A percentile compares a stretch with the other conserved stretches of the same genome.
These are phyloP conservation scores for Cerastoderma edule DNA, from an alignment of 2,888 invertebrate species.

Conservation along the genomic window DNA sequence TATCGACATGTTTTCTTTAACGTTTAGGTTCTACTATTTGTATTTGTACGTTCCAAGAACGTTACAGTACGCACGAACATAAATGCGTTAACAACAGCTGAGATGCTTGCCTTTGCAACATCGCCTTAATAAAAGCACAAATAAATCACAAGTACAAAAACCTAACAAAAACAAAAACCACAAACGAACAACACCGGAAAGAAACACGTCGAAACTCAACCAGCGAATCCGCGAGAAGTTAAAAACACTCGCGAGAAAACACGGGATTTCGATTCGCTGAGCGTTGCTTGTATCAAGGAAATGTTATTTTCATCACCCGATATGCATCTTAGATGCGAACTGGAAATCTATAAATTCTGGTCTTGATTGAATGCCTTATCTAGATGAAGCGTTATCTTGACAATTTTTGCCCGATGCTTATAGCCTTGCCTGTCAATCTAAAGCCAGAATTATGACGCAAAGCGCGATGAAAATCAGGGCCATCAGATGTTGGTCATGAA, in stretches of 20 bases:
- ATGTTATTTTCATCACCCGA: slow-evolving; percentile 58
- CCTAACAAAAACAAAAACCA: too few relatives aligned
- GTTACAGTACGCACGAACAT: too few relatives aligned
- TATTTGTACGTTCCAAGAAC: too few relatives aligned
- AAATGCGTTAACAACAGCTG: too few relatives aligned
- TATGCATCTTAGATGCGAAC: slow-evolving; percentile 42
- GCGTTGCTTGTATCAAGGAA: slow-evolving; percentile 57
- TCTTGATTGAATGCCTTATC: slow-evolving; percentile 56
- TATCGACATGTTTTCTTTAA: too few relatives aligned
- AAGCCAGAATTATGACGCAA: slow-evolving; percentile 56
- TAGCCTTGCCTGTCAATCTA: slow-evolving; percentile 43
- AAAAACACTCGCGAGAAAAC: slow-evolving; percentile 6
- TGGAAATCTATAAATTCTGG: slow-evolving; percentile 58
- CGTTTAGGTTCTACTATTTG: too few relatives aligned
- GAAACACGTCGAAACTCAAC: too few relatives aligned
- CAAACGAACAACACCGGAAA: too few relatives aligned
- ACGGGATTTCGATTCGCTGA: slow-evolving; percentile 22
- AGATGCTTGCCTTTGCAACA: too few relatives aligned
- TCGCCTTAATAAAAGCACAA: too few relatives aligned
- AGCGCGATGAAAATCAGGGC: slow-evolving; percentile 50
- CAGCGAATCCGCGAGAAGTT: slow-evolving; percentile 1
- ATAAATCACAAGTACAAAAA: too few relatives aligned
- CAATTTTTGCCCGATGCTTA: slow-evolving; percentile 54
- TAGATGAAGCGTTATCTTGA: slow-evolving; percentile 49
- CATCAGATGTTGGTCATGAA: slow-evolving; percentile 42